Base-by-base conservation (phyloP, 2,797 vertebrate genomes). In the Spea hammondii region DNA sequence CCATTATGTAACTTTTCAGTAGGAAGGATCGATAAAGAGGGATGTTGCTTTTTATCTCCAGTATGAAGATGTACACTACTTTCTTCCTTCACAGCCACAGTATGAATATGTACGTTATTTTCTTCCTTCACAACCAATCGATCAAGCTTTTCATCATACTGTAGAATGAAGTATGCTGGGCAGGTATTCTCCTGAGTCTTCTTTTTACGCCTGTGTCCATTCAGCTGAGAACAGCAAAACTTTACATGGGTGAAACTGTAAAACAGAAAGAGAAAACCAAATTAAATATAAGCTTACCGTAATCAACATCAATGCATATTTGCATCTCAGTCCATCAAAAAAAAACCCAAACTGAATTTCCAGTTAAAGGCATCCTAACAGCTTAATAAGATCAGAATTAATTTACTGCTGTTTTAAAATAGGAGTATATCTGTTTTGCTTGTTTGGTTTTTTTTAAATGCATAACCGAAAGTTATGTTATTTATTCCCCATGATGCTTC, bases 191-290 rank as follows among this genome's bases (percentile, higher is more conserved):
- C 68, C 0, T 81, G 72, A 4, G 44, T 68, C 4, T 72, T 79
- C 70, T 54, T 87, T 76, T 80, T 88, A 79, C 64, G 70, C 1
- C 78, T 84, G n/a, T 84, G 74, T 76, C 86, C 84, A 54, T 78
- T 76, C 8, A 73, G 79, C 32, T 59, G 48, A 71, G 76, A 70
- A 65, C 88, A 89, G 77, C 86, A 85, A 84, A 86, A 90, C 76
- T 86, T 89, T 72, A 84, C 87, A 70, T 84, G 82, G 83, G 87
- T 75, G 12, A 88, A 89, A 82, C 88, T 91, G 65, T 4, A 68
- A 53, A 69, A 10, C 9, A 74, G 11, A 48, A 60, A 68, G 5
- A 14, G 45, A 54, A 11, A 49, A 11, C 53, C 65, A 54, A 59
- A 32, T 32, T 32, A 32, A 32, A 32, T 32, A 32, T 32, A 32